These are phyloP conservation scores for Laupala kohalensis DNA, from an alignment of 1,140 invertebrate genomes.

Conservation along the genomic window DNA sequence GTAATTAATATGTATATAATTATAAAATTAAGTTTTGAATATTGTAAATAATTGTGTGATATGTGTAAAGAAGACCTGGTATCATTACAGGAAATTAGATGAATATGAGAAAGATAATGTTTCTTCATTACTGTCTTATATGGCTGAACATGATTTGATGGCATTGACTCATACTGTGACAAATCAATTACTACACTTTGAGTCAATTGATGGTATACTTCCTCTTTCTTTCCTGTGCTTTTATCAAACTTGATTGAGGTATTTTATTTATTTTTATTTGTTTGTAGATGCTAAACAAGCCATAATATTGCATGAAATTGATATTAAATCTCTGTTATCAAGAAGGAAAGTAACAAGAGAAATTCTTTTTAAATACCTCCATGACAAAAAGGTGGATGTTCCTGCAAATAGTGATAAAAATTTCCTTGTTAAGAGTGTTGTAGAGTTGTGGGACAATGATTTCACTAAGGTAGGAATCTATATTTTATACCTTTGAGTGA, in stretches of 20 bases:
- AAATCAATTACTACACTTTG: neutral
- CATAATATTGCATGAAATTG: neutral
- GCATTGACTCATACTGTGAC: neutral
- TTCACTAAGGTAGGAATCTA: too few species aligned
- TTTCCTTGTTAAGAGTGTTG: neutral
- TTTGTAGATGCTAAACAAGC: neutral
- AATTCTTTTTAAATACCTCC: neutral
- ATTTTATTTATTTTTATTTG: neutral
- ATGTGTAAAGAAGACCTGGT: too few species aligned
- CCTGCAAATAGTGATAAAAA: neutral
- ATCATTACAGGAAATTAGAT: neutral
- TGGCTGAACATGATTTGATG: neutral
- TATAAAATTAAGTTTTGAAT: too few species aligned
- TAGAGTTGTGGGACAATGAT: too few species aligned
- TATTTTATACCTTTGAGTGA: too few species aligned
- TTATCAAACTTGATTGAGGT: too few species aligned
- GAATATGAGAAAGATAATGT: neutral
- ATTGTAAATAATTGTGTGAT: too few species aligned
- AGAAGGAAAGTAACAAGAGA: neutral
- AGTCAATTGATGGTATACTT: neutral
- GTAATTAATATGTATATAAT: too few species aligned
- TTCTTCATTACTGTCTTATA: neutral
- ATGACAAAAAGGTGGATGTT: neutral
- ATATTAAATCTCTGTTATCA: neutral
- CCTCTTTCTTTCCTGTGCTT: neutral